Conservation (phyloP, 2,797 vertebrate species). For the Phalanger gymnotis region DNA sequence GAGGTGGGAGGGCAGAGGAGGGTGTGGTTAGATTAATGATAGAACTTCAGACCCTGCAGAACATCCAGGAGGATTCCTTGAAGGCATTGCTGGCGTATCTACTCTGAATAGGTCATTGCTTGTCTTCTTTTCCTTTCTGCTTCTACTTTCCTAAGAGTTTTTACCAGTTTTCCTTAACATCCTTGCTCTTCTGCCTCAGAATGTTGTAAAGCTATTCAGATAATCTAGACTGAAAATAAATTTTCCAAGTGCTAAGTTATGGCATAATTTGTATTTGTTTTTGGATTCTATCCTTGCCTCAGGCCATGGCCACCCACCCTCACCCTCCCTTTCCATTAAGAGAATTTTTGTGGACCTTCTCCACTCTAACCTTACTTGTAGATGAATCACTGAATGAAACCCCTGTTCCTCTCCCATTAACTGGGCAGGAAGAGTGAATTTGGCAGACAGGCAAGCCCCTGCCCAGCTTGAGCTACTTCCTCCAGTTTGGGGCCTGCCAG, state of each 20-base stretch:
- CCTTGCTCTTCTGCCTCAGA: constrained; percentile 19
- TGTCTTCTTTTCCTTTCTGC: constrained; percentile 15
- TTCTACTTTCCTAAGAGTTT: constrained; percentile 20
- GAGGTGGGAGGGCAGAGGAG: neutral
- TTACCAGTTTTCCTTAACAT: constrained; percentile 40
- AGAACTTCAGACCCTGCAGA: neutral
- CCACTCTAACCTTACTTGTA: neutral
- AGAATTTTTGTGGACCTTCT: constrained; percentile 38
- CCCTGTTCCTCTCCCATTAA: constrained; percentile 32
- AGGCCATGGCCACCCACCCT: neutral
- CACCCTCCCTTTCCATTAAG: constrained; percentile 27
- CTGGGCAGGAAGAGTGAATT: neutral
- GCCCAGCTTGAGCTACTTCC: neutral
- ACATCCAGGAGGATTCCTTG: neutral
- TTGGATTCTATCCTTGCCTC: constrained; percentile 28
- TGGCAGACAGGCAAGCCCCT: neutral
- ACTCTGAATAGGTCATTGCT: constrained; percentile 26
- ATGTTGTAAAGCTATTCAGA: constrained; percentile 8
- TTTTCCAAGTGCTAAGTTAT: constrained; percentile 41
- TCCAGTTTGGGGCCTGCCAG: neutral
- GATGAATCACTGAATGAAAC: constrained; percentile 25
- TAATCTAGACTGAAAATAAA: constrained; percentile 27
- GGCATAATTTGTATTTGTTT: constrained; percentile 44
- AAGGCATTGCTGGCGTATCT: constrained; percentile 18
- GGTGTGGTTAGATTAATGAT: neutral